These are phyloP conservation scores for Macropis europaea DNA, from an alignment of 2,888 invertebrate genomes.

Conservation along the genomic window DNA sequence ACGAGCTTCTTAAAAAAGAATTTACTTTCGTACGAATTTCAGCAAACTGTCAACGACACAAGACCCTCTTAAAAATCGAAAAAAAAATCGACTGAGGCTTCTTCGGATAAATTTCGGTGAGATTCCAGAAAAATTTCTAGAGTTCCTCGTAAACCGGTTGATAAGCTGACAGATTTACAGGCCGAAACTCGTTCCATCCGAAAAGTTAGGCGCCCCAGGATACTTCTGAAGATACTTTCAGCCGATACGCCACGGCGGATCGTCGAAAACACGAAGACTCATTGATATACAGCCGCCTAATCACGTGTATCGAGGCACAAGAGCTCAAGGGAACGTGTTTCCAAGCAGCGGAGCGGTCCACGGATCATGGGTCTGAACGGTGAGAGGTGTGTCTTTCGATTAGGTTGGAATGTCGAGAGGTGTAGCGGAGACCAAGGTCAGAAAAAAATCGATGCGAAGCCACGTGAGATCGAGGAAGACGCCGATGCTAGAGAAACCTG, in stretches of 20 bases:
- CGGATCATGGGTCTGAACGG: constrained; percentile 34
- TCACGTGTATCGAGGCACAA: not conserved
- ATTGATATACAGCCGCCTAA: constrained; percentile 15
- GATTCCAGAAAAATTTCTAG: not conserved
- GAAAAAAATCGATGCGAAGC: constrained; percentile 58
- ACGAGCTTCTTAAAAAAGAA: constrained; percentile 16
- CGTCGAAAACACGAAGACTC: not conserved
- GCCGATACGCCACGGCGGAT: too few species aligned
- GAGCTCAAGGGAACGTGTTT: not conserved
- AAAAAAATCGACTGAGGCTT: too few species aligned
- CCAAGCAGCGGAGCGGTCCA: constrained; percentile 4
- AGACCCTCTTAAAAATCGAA: too few species aligned
- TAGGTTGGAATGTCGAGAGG: constrained; percentile 72
- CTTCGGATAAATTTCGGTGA: not conserved
- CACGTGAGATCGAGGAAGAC: constrained; percentile 36
- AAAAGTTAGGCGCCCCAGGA: too few species aligned
- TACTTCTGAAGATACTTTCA: too few species aligned
- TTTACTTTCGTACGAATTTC: constrained; percentile 45
- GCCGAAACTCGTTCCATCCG: not conserved
- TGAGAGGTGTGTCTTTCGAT: constrained; percentile 70
- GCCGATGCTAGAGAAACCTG: constrained; percentile 17
- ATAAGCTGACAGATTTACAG: constrained; percentile 11
- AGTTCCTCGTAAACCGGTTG: not conserved
- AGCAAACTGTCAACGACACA: not conserved
- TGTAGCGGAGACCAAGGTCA: constrained; percentile 70